Base-by-base conservation (phyloP, 2,888 invertebrate species). In the Pseudococcus jackbeardsleyi region DNA sequence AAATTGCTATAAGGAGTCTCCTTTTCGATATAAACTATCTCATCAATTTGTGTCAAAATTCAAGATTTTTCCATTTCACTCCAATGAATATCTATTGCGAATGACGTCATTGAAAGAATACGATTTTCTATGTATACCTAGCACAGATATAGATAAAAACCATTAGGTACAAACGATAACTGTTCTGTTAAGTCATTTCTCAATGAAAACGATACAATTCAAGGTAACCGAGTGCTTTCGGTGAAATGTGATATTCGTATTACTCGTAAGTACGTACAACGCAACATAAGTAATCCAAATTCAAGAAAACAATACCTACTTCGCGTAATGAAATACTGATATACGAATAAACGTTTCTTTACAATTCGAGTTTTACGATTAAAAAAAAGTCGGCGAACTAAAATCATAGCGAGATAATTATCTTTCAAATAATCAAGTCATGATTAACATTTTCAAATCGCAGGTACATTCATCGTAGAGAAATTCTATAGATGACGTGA, bases 161-260 rank as follows among this genome's bases (percentile, higher is more conserved):
- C 3, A 33, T 33, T 33, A 33, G 1, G 3, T 33, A 33, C 26
- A 39, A 33, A 72, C 72, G 17, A 39, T 50, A 50, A 50, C 4
- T 50, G 48, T 50, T 50, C 19, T 22, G 33, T 72, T 59, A 72
- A 72, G 72, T 33, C 72, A 72, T 72, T 72, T 72, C 15, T 39
- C 33, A 72, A 39, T 33, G 72, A 72, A 72, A 72, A 33, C 72
- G 39, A 33, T 72, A 33, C 6, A 72, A 33, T 33, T 72, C 72
- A 72, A 72, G 72, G 72, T 72, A 72, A 72, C 72, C 33, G 72
- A 72, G 17, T 72, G 17, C 0, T 33, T 72, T 72, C 72, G 15
- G 33, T 33, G 72, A 33, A 72, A 72, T 72, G 72, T 17, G 72
- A 72, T 72, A 72, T 72, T 26, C 19, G 22, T 59, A n/a, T 50